Conservation (phyloP, 2,113 vertebrate genomes). For the Anarhynchus alexandrinus region DNA sequence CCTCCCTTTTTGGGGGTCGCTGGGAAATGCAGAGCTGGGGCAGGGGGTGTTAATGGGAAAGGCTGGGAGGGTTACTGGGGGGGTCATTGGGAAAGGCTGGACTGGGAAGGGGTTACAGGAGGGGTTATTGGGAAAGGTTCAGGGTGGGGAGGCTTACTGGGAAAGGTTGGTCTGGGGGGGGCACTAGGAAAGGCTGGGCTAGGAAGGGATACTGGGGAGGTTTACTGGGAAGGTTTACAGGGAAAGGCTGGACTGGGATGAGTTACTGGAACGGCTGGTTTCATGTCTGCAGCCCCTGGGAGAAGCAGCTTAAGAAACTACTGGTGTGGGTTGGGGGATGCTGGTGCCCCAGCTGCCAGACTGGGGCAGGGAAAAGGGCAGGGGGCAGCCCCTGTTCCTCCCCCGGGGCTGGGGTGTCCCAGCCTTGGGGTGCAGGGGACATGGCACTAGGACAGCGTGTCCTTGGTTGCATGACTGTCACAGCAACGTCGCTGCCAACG, state of each 20-base stretch:
- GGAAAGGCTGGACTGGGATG: not conserved
- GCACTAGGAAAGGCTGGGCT: too few relatives aligned
- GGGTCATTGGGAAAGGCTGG: not conserved
- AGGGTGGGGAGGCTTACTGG: not conserved
- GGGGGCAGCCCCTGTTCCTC: accelerated
- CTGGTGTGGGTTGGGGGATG: not conserved
- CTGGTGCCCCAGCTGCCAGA: not conserved
- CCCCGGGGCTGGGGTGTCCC: not conserved
- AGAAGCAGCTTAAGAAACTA: not conserved
- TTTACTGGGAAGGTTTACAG: not conserved
- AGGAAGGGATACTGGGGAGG: too few relatives aligned
- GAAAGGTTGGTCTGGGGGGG: too few relatives aligned
- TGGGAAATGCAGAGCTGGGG: too few relatives aligned
- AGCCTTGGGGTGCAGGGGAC: not conserved
- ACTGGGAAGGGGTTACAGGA: not conserved
- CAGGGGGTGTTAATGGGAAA: too few relatives aligned
- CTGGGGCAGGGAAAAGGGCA: not conserved
- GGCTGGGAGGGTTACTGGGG: too few relatives aligned
- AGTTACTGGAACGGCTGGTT: not conserved
- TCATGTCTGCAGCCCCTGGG: not conserved
- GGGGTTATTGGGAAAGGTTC: not conserved
- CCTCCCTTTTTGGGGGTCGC: too few relatives aligned
- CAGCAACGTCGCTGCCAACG: not conserved
- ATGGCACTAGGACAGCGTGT: not conserved
- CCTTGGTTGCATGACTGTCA: not conserved